Evolutionary conservation across 2,888 invertebrate species (phyloP).

Genomic region (Erebia aethiops): DNA sequence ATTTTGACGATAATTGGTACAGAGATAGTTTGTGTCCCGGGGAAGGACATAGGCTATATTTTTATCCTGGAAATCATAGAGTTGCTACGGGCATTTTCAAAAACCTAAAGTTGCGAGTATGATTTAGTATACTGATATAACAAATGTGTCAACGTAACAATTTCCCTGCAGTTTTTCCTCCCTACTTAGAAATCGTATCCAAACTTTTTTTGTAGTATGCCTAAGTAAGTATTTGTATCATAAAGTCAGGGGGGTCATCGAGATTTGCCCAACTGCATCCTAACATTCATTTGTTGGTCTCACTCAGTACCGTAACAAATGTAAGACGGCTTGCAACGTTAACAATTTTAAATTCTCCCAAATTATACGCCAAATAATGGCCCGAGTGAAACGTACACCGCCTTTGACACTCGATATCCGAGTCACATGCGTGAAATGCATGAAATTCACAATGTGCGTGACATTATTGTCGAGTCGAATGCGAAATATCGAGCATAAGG

Average conservation of each 20-base stretch:
- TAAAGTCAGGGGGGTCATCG: not conserved
- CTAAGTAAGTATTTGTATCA: not conserved
- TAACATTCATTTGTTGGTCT: constrained; percentile 11
- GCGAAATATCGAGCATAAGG: constrained; percentile 16
- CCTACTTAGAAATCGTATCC: not conserved
- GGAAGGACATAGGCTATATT: no score
- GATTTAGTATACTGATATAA: no score
- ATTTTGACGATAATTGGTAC: no score
- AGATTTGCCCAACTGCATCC: not conserved
- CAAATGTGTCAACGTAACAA: no score
- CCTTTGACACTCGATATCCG: constrained; percentile 67
- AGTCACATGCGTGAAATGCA: constrained; percentile 41
- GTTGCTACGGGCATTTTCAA: no score
- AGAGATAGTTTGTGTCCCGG: no score
- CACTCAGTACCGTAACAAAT: constrained; percentile 16
- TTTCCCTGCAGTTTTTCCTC: not conserved
- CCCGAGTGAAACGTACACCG: constrained; percentile 46
- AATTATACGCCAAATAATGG: constrained; percentile 66
- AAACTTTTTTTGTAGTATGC: no score
- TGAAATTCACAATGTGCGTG: constrained; percentile 27
- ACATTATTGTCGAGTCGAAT: constrained; percentile 29
- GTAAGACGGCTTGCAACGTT: constrained; percentile 20
- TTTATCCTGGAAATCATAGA: no score
- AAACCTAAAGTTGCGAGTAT: no score
- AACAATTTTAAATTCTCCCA: constrained; percentile 54